Evolutionary conservation across 2,113 vertebrate species (phyloP), one percentile per base, ranked within the genome.

Genomic region (human): DNA sequence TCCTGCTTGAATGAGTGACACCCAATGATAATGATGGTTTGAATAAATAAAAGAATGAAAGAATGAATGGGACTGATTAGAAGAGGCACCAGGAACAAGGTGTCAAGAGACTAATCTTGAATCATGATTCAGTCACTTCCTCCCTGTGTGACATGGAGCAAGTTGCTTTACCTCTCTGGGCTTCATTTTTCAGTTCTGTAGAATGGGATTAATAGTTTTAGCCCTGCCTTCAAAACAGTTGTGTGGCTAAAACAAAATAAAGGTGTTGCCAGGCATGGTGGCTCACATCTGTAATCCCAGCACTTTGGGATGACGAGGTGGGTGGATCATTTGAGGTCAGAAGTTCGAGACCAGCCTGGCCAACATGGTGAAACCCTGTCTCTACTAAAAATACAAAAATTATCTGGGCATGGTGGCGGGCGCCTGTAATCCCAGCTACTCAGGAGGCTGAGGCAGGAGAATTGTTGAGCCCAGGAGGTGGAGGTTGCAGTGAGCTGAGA

Each of bases 381-480:
- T 64, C 61, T 64, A 64, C 61, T 32, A 64, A 64, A 64, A 64
- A 64, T 64, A 32, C 27, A 64, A 30, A 64, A 64, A 64, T 64
- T 64, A 30, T 27, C 61, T 2, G 1, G 61, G 27, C 12, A 0
- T 64, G 12, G 12, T 30, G 61, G 2, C 0, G 0, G 2, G 5
- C 12, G 2, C 61, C 61, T 64, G 5, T 64, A 30, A 13, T 64
- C 61, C 0, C 61, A 64, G 61, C 61, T 64, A 30, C 61, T 64
- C 27, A 13, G 12, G 27, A 64, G 27, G 13, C 61, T 64, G 61
- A 64, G 27, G 61, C 27, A 64, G 13, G 61, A 64, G 27, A 64
- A 64, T 32, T 13, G 2, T 64, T 64, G 27, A 64, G 12, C 61
- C 61, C 1, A 0, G 61, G 61, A 64, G 61, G 61, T 30, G 25